A percentile compares a stretch with the other conserved stretches of the same genome.
Evolutionary conservation across 2,797 vertebrate genomes (phyloP).

Genomic region (Chromobotia macracanthus): DNA sequence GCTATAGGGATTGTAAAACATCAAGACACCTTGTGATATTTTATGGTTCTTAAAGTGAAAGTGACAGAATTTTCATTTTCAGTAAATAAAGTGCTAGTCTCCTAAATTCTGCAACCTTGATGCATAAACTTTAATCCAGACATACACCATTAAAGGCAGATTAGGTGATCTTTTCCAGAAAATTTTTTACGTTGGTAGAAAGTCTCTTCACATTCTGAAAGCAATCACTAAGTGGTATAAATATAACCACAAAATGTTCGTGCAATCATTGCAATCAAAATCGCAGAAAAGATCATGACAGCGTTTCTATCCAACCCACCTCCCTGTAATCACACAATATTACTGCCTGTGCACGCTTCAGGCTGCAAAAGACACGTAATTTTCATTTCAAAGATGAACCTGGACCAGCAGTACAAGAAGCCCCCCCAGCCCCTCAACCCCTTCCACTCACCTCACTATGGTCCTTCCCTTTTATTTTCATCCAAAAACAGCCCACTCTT

Average conservation of each 20-base stretch:
- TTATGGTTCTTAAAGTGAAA: no score
- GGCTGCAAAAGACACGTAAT: constrained; percentile 70
- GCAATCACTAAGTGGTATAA: no score
- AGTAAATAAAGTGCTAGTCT: not conserved
- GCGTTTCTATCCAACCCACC: constrained; percentile 21
- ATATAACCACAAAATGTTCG: no score
- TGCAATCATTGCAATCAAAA: no score
- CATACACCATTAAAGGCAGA: no score
- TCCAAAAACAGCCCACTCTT: constrained; percentile 76
- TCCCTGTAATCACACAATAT: constrained; percentile 67
- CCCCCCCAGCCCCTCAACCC: constrained; percentile 36
- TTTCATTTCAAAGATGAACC: constrained; percentile 64
- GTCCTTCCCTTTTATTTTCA: constrained; percentile 63
- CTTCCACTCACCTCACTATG: constrained; percentile 62
- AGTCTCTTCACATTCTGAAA: no score
- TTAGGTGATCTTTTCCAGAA: no score
- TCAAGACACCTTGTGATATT: not conserved
- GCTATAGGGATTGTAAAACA: not conserved
- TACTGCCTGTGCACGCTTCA: constrained; percentile 64
- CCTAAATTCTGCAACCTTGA: not conserved
- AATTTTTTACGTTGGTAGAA: no score
- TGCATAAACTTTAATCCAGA: no score
- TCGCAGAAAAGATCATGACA: no score
- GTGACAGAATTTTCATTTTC: not conserved
- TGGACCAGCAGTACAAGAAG: constrained; percentile 53